Evolutionary conservation across 2,888 invertebrate genomes (phyloP).

Genomic region (Protophormia terraenovae): DNA sequence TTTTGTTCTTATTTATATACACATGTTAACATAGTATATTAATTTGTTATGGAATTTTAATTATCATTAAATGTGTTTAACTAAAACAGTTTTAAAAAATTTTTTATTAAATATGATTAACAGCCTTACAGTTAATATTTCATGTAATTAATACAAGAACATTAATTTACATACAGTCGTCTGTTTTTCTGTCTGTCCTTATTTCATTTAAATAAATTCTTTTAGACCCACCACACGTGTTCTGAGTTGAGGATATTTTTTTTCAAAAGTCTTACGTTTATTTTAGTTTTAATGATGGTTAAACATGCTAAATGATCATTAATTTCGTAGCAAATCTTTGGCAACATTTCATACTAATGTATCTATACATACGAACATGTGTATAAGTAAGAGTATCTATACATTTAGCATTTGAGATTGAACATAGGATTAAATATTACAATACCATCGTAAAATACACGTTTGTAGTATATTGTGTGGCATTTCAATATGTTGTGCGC

Average conservation of each 20-base stretch:
- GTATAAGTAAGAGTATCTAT: neutral
- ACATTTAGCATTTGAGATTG: neutral
- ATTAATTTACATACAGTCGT: slow-evolving; percentile 1
- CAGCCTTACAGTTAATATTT: neutral
- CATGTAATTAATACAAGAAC: neutral
- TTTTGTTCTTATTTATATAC: too few relatives aligned
- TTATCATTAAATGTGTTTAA: neutral
- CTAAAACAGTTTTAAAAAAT: neutral
- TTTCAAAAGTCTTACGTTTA: neutral
- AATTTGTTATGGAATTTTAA: neutral
- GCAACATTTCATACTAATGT: slow-evolving; percentile 44
- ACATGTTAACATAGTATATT: neutral
- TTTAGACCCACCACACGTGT: neutral
- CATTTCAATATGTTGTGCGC: neutral
- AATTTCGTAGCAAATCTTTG: slow-evolving; percentile 44
- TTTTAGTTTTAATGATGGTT: slow-evolving; percentile 33
- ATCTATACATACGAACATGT: neutral
- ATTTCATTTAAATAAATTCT: neutral
- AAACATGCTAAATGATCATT: slow-evolving; percentile 57
- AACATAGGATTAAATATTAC: neutral
- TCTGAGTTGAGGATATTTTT: slow-evolving; percentile 16
- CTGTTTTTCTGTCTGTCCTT: neutral
- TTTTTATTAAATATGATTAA: neutral
- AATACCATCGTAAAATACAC: neutral
- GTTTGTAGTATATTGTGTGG: neutral